These are phyloP conservation scores for Ligdia adustata DNA, from an alignment of 2,888 invertebrate genomes.

Conservation along the genomic window DNA sequence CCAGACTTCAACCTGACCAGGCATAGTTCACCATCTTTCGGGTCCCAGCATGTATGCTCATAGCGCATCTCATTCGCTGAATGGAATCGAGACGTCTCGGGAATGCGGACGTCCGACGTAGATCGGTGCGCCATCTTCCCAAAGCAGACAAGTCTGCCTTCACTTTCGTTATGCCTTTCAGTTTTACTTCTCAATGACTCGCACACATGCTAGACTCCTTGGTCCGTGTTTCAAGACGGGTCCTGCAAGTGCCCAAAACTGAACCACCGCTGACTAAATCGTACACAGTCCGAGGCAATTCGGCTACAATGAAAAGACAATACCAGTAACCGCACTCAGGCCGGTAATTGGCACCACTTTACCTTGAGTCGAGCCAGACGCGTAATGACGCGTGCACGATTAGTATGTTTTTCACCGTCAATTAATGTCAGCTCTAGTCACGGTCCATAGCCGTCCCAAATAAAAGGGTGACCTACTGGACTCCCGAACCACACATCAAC, in stretches of 20 bases:
- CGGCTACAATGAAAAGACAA: slow-evolving; percentile 46
- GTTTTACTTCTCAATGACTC: slow-evolving; percentile 86
- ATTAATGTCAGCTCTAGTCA: slow-evolving; percentile 19
- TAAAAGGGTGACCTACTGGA: slow-evolving; percentile 6
- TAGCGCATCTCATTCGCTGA: slow-evolving; percentile 76
- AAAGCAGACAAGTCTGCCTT: slow-evolving; percentile 67
- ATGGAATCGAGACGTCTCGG: slow-evolving; percentile 82
- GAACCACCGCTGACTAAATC: slow-evolving; percentile 63
- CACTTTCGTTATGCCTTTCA: slow-evolving; percentile 88
- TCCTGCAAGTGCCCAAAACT: slow-evolving; percentile 81
- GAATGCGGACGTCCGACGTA: slow-evolving; percentile 76
- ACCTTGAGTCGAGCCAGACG: slow-evolving; percentile 55
- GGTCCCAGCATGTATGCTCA: slow-evolving; percentile 88
- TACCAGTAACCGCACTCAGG: slow-evolving; percentile 53
- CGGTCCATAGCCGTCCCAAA: slow-evolving; percentile 8
- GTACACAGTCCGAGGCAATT: slow-evolving; percentile 56
- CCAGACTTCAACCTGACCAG: slow-evolving; percentile 88
- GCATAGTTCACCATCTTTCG: slow-evolving; percentile 90
- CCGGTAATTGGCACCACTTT: slow-evolving; percentile 49
- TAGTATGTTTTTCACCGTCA: slow-evolving; percentile 36
- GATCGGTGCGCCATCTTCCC: slow-evolving; percentile 71
- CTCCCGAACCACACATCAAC: slow-evolving; percentile 61
- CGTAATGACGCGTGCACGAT: slow-evolving; percentile 50
- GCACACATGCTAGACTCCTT: slow-evolving; percentile 84
- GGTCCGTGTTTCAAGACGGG: slow-evolving; percentile 86